phyloP scores from a whole-genome alignment of 1,140 invertebrate species.

The Drosophila varians region DNA sequence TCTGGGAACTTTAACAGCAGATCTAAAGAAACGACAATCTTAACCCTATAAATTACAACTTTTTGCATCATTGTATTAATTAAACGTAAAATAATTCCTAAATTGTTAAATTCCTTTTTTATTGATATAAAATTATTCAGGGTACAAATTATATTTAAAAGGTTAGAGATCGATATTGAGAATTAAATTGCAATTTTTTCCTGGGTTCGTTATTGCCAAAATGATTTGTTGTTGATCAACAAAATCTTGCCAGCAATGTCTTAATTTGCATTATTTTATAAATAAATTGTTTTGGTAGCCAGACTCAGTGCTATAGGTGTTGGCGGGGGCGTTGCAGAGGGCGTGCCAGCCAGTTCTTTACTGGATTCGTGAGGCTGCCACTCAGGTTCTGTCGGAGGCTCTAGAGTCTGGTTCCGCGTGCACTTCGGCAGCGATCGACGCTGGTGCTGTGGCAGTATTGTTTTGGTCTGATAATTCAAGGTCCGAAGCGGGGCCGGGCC shows the following conservation, averaged over 20 bases:
- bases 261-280: slow-evolving; percentile 37
- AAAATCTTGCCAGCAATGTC: slow-evolving; percentile 14
- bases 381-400: slow-evolving; percentile 31
- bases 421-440: slow-evolving; percentile 32
- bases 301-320: slow-evolving; percentile 28
- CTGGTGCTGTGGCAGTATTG: slow-evolving; percentile 46
- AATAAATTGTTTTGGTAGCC: slow-evolving; percentile 6
- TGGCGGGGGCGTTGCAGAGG: slow-evolving; percentile 38
- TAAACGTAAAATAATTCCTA: not conserved
- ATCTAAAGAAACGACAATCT: not conserved
- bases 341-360: slow-evolving; percentile 65
- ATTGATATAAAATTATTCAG: no score
- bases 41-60: not conserved
- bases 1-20: not conserved
- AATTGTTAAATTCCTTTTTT: no score
- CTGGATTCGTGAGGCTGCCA: slow-evolving; percentile 15
- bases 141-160: not conserved
- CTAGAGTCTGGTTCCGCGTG: slow-evolving; percentile 57
- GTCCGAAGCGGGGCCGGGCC: slow-evolving; percentile 58
- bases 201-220: not conserved
- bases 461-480: slow-evolving; percentile 61
- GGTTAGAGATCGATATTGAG: not conserved
- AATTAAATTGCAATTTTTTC: not conserved
- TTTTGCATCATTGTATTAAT: no score
- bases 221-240: not conserved